These are phyloP conservation scores for Dryoscopus gambensis DNA, from an alignment of 2,113 vertebrate species.

Conservation along the genomic window DNA sequence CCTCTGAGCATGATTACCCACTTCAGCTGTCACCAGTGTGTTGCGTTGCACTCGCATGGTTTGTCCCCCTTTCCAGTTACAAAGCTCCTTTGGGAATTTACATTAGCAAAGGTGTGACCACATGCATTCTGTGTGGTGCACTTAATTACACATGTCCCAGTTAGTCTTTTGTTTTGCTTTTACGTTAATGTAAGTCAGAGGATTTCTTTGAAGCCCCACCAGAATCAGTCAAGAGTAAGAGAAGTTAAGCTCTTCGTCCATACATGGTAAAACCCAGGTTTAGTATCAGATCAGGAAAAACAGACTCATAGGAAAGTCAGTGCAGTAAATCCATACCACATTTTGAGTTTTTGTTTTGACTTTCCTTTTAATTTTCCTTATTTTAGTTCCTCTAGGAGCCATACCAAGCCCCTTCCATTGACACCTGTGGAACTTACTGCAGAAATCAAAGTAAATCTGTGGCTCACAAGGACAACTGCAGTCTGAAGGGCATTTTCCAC, in stretches of 20 bases:
- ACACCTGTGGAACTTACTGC: background rate
- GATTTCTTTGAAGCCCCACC: background rate
- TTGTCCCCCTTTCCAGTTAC: background rate
- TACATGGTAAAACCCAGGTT: background rate
- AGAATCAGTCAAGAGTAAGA: background rate
- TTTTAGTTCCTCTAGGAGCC: background rate
- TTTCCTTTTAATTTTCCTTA: background rate
- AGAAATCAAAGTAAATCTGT: background rate
- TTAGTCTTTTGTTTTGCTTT: background rate
- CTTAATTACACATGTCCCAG: background rate
- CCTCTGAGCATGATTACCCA: background rate
- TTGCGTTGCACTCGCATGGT: accelerated
- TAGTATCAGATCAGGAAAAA: background rate
- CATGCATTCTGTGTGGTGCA: background rate
- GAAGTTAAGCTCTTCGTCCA: background rate
- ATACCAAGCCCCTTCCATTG: background rate
- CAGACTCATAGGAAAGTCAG: background rate
- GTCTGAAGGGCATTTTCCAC: background rate
- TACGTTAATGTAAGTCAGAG: background rate
- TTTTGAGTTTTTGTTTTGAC: background rate
- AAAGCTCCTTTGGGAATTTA: background rate
- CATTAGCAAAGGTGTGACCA: background rate
- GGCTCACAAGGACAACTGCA: background rate
- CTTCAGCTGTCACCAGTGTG: background rate
- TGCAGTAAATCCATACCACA: background rate